These are phyloP conservation scores for Ictidomys tridecemlineatus DNA, from an alignment of 2,113 vertebrate species.

Conservation along the genomic window DNA sequence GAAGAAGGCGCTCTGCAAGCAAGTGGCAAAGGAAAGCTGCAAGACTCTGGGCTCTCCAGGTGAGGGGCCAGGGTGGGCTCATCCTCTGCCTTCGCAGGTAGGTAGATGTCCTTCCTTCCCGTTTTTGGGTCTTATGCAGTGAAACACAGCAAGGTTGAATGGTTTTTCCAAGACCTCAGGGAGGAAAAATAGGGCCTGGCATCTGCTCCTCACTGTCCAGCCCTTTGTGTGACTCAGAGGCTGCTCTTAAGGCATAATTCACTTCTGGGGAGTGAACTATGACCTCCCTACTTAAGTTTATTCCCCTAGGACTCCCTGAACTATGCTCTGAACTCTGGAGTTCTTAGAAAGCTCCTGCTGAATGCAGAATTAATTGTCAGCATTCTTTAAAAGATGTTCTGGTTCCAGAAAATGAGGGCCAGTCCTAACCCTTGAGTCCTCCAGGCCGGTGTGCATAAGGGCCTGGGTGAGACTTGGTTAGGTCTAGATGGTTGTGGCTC, in stretches of 20 bases:
- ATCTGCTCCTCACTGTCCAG: not conserved
- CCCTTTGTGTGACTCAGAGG: fast-evolving
- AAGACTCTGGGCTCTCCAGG: not conserved
- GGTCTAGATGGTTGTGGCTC: no score
- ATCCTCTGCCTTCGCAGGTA: not conserved
- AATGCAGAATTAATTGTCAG: not conserved
- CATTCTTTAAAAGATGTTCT: not conserved
- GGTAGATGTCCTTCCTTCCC: not conserved
- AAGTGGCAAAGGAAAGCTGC: not conserved
- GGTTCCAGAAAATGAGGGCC: not conserved
- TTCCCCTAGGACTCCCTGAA: not conserved
- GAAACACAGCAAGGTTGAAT: not conserved
- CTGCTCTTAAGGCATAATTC: not conserved
- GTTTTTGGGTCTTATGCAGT: not conserved
- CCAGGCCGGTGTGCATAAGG: not conserved
- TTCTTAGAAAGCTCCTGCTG: not conserved
- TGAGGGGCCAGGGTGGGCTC: not conserved
- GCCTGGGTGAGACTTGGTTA: not conserved
- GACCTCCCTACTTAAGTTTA: not conserved
- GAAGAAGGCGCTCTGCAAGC: not conserved
- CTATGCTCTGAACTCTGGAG: not conserved
- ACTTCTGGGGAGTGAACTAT: not conserved
- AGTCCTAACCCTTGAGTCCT: not conserved
- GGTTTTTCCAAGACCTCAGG: not conserved
- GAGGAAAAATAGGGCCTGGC: not conserved